Percentiles rank a stretch among this genome's conserved stretches.
Evolutionary conservation across 35 echinoderm and acorn worm genomes (phyloP).

Genomic region (Heliocidaris erythrogramma): DNA sequence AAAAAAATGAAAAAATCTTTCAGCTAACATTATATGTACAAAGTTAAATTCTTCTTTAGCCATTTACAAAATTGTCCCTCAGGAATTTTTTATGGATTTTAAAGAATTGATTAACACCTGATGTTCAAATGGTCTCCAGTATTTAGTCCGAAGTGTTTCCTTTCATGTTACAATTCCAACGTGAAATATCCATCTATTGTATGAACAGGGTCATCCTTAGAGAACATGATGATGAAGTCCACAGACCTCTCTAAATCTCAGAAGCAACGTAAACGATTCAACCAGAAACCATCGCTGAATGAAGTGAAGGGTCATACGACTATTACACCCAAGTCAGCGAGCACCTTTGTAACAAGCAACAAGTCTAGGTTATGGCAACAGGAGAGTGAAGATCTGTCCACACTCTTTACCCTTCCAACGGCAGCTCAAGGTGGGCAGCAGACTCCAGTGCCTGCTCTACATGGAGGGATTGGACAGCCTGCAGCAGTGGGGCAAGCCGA

Average conservation of each 20-base stretch:
- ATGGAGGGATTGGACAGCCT: neutral
- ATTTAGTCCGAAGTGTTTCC: neutral
- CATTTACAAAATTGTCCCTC: neutral
- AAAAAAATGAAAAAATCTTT: too few species aligned
- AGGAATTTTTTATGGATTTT: neutral
- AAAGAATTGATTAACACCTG: neutral
- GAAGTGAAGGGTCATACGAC: slow-evolving; percentile 47
- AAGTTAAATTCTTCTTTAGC: too few species aligned
- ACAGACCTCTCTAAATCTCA: slow-evolving; percentile 75
- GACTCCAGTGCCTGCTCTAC: neutral
- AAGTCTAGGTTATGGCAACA: slow-evolving; percentile 66
- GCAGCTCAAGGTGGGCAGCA: neutral
- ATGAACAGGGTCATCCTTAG: slow-evolving; percentile 58
- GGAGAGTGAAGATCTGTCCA: slow-evolving; percentile 46
- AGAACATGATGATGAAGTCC: slow-evolving; percentile 83
- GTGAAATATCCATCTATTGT: neutral
- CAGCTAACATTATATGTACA: too few species aligned
- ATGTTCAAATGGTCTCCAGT: neutral
- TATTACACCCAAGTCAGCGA: neutral
- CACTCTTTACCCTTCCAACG: slow-evolving; percentile 50
- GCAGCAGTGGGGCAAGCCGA: neutral
- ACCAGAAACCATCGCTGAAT: slow-evolving; percentile 69
- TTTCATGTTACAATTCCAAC: neutral
- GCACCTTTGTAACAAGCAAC: slow-evolving; percentile 30
- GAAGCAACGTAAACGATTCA: slow-evolving; percentile 63